Percentiles rank a stretch among this genome's conserved stretches.
Conservation (phyloP, 30 jellyfish, hydroid and myxozoan species). For the Hydra vulgaris region DNA sequence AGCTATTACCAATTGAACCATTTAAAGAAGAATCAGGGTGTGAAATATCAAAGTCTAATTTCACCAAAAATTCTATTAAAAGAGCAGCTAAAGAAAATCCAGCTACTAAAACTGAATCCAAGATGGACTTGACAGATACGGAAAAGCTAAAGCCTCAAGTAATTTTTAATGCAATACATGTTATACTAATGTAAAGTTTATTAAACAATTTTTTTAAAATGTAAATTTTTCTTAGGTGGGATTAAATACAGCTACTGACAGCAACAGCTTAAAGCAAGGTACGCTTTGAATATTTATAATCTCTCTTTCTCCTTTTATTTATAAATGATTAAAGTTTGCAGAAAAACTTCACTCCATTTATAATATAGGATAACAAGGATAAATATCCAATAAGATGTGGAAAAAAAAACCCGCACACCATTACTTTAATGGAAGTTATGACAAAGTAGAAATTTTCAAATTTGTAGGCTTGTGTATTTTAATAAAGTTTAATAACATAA, state of each 20-base stretch:
- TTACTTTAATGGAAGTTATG: no score
- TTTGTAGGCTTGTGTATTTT: no score
- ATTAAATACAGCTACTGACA: neutral
- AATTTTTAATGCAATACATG: no score
- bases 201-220: no score
- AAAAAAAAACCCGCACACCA: no score
- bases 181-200: no score
- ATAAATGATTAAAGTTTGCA: neutral
- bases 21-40: constrained; percentile 6
- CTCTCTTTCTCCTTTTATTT: no score
- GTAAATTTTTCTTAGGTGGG: no score
- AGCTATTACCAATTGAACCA: constrained; percentile 22
- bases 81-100: constrained; percentile 30
- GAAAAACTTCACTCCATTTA: neutral
- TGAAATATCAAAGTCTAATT: constrained; percentile 3
- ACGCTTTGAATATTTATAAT: neutral
- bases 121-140: neutral
- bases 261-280: constrained; percentile 14
- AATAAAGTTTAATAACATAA: no score
- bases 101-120: constrained; percentile 2
- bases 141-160: constrained; percentile 16
- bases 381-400: no score
- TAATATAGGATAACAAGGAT: no score
- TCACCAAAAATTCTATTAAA: constrained; percentile 12
- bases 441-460: no score